Conservation (phyloP, 2,888 invertebrate species). For the Cantharis nigra region DNA sequence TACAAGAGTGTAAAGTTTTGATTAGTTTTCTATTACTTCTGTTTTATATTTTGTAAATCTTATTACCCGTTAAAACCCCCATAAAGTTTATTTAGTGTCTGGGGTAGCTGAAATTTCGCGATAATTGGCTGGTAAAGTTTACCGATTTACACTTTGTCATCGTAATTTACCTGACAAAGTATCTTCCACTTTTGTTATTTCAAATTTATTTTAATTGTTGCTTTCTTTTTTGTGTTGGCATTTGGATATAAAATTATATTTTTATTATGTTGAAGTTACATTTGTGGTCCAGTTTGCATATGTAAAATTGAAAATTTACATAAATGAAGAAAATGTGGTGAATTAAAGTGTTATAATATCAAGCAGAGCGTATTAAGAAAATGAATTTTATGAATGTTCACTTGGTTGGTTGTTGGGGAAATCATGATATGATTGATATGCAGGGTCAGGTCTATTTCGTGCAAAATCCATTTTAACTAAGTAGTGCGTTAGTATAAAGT, state of each 20-base stretch:
- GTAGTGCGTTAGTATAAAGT: conserved; percentile 23
- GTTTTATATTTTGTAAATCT: not conserved
- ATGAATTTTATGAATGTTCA: not conserved
- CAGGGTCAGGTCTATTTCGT: conserved; percentile 37
- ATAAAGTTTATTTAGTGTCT: not conserved
- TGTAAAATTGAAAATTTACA: not conserved
- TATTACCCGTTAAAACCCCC: not conserved
- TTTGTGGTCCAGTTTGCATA: not conserved
- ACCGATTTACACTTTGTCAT: not conserved
- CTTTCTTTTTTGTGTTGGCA: not conserved
- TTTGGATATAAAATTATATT: not conserved
- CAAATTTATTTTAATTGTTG: not conserved
- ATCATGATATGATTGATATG: conserved; percentile 32
- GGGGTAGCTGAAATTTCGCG: not conserved
- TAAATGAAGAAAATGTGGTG: not conserved
- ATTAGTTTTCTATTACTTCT: not conserved
- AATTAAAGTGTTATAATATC: not conserved
- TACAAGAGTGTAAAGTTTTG: not conserved
- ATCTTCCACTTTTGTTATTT: not conserved
- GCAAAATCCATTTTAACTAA: conserved; percentile 37
- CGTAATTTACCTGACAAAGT: not conserved
- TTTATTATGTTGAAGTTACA: not conserved
- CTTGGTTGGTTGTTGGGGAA: not conserved
- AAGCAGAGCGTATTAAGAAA: not conserved
- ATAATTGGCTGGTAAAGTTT: not conserved